Conservation (phyloP, 1,140 invertebrate species). For the Drosophila repleta region DNA sequence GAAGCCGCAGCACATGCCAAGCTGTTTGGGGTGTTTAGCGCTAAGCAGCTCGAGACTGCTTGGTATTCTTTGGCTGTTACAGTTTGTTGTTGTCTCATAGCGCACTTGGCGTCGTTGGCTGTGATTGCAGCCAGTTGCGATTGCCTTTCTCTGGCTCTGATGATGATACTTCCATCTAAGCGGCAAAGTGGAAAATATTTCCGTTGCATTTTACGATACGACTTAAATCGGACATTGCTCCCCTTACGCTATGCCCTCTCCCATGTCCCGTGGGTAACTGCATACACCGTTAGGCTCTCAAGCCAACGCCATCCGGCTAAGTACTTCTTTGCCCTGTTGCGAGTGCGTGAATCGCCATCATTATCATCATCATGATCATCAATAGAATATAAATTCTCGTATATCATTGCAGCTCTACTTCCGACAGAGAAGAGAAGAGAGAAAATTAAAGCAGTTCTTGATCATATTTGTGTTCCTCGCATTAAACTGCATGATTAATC, state of each 20-base stretch:
- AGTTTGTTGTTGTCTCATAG: constrained; percentile 69
- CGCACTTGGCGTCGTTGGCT: constrained; percentile 52
- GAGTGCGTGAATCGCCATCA: constrained; percentile 5
- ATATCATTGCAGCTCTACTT: background rate
- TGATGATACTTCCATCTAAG: constrained; percentile 3
- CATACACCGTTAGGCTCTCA: constrained; percentile 43
- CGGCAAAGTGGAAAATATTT: constrained; percentile 26
- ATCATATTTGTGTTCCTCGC: constrained; percentile 26
- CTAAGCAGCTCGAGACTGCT: constrained; percentile 16
- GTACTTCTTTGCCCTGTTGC: background rate
- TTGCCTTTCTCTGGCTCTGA: constrained; percentile 28
- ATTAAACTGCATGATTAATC: constrained; percentile 71
- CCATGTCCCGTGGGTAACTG: constrained; percentile 22
- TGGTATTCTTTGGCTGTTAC: constrained; percentile 59
- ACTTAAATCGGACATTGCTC: constrained; percentile 64
- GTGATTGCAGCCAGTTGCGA: constrained; percentile 46
- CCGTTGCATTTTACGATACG: constrained; percentile 33
- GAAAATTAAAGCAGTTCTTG: constrained; percentile 40
- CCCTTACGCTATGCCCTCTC: constrained; percentile 9
- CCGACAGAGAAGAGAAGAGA: background rate
- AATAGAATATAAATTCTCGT: constrained; percentile 11
- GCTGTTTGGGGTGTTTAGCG: constrained; percentile 21
- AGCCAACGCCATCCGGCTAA: background rate
- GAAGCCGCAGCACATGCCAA: constrained; percentile 72
- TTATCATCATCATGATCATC: too few relatives aligned